Evolutionary conservation across 2,113 vertebrate species (phyloP), one percentile per base, ranked within the genome.

Genomic region (Atrichornis clamosus): DNA sequence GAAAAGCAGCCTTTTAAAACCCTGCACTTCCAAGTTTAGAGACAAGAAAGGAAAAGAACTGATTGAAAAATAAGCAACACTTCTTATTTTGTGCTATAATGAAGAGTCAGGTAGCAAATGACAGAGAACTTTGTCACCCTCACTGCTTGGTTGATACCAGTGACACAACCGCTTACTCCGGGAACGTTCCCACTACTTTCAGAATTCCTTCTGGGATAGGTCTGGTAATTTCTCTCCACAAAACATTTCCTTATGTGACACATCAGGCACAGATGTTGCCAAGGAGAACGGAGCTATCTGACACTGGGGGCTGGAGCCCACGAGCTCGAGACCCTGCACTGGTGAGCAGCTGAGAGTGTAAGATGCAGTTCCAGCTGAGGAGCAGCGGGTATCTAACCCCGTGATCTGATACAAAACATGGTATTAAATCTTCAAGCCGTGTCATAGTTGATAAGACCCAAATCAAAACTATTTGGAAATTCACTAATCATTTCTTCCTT

Each of bases 111-210:
- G 67, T 1, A 27, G 67, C 23, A 64, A 62, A 30, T 24, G 37
- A 41, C 12, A 55, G 37, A 58, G 9, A 56, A 28, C 28, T 32
- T 50, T 28, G 11, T 32, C 1, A 1, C 30, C 63, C 78, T 39
- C 30, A 0, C 53, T 49, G 49, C 37, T 7, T 9, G 20, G 19
- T 0, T 1, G 67, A 26, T 6, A 4, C 17, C 3, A 3, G 20
- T 7, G 37, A 41, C 58, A 13, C 1, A 0, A n/a, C 0, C 19
- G 3, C 24, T 49, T 13, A 3, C 39, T 7, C 12, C 4, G 0
- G 52, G 44, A 6, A 5, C 78, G 27, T 59, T 59, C 58, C 87
- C 50, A 10, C 11, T 5, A 0, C 65, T 13, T 30, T 17, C 27
- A 35, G 20, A 80, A 85, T 44, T 46, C 86, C 85, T 83, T 21